phyloP scores from a whole-genome alignment of 2,797 vertebrate genomes.

The Acomys russatus region DNA sequence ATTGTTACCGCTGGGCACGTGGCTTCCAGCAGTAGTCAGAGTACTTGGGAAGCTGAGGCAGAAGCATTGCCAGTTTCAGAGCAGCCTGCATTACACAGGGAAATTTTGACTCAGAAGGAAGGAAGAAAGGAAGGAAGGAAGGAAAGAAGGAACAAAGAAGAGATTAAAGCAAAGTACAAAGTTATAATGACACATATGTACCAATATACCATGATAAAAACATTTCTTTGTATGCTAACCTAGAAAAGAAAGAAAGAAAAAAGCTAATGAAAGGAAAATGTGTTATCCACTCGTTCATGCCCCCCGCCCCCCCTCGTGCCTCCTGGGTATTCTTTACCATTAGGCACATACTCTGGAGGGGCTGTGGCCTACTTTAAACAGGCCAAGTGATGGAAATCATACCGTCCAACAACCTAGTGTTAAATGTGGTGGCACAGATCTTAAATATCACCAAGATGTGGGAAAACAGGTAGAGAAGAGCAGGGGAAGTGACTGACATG shows the following conservation, averaged over 20 bases:
- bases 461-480: not conserved
- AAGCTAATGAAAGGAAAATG: not conserved
- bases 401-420: not conserved
- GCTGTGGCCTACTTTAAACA: not conserved
- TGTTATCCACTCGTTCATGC: not conserved
- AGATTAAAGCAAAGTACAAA: not conserved
- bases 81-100: not conserved
- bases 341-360: not conserved
- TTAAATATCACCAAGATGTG: conserved; percentile 23
- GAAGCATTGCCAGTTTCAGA: not conserved
- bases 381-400: not conserved
- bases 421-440: not conserved
- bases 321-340: not conserved
- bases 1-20: not conserved
- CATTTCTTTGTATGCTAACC: not conserved
- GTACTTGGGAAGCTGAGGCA: not conserved
- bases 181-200: not conserved
- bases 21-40: not conserved
- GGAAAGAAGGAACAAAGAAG: not conserved
- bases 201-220: not conserved
- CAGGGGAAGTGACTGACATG: not conserved
- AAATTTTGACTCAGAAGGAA: not conserved
- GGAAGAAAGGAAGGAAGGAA: rapidly evolving
- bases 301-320: not conserved
- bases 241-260: not conserved